Conservation (phyloP, 2,797 vertebrate species). For the Carduelis carduelis region DNA sequence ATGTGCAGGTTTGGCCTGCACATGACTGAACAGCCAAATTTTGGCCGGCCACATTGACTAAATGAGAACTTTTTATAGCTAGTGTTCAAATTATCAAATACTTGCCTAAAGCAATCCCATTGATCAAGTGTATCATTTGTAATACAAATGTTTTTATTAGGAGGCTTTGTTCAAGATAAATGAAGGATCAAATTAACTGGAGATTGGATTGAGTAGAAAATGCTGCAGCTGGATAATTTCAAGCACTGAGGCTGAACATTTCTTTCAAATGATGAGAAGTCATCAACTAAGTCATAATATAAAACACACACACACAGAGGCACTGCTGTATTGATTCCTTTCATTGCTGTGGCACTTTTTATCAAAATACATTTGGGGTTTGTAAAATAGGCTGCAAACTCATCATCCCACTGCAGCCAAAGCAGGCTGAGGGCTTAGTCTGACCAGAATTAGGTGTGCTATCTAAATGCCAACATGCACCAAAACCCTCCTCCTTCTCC, state of each 20-base stretch:
- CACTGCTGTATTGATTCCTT: conserved; percentile 4
- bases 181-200: conserved; percentile 68
- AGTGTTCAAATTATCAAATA: conserved; percentile 61
- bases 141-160: conserved; percentile 70
- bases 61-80: conserved; percentile 55
- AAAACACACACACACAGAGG: background rate
- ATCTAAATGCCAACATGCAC: background rate
- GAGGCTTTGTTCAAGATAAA: conserved; percentile 67
- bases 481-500: background rate
- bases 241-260: conserved; percentile 54
- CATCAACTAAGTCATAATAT: conserved; percentile 61
- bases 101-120: conserved; percentile 64
- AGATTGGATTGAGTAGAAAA: conserved; percentile 66
- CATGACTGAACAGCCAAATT: too few species aligned
- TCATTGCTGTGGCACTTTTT: background rate
- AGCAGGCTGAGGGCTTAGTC: background rate
- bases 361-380: background rate
- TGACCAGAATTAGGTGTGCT: background rate
- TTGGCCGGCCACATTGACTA: conserved; percentile 43
- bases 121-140: conserved; percentile 68
- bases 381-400: background rate
- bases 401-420: background rate
- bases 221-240: conserved; percentile 65
- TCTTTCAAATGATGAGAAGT: conserved; percentile 58
- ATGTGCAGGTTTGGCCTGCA: background rate